A percentile compares a stretch with the other conserved stretches of the same genome.
These are phyloP conservation scores for Catharus minimus DNA, from an alignment of 2,113 vertebrate genomes.

Conservation along the genomic window DNA sequence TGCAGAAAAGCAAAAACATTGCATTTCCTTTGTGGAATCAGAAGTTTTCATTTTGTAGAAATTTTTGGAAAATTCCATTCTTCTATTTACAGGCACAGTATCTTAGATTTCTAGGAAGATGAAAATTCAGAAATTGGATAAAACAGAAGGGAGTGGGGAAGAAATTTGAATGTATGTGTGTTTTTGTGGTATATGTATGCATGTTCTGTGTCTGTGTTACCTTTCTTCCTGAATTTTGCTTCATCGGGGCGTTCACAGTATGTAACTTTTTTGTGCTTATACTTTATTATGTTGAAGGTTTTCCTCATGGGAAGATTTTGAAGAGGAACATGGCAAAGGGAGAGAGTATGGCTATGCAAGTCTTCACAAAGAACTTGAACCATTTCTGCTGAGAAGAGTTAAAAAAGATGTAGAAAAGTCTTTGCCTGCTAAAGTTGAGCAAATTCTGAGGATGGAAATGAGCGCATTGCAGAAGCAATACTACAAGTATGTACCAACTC, in stretches of 20 bases:
- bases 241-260: background rate
- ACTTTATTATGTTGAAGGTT: conserved; percentile 79
- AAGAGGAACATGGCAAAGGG: conserved; percentile 96
- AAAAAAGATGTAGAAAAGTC: conserved; percentile 99
- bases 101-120: background rate
- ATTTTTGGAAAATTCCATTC: background rate
- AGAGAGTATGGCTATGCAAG: conserved; percentile 95
- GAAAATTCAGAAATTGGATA: background rate
- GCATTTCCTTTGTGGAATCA: background rate
- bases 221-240: background rate
- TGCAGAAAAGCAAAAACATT: background rate
- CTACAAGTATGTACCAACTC: conserved; percentile 87
- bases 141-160: background rate
- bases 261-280: background rate
- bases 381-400: conserved; percentile 92
- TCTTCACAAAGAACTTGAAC: conserved; percentile 97
- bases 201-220: background rate
- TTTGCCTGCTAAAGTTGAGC: conserved; percentile 97
- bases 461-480: conserved; percentile 98
- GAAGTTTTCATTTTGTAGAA: background rate
- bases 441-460: conserved; percentile 98
- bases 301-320: conserved; percentile 96
- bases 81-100: background rate
- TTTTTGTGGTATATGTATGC: background rate
- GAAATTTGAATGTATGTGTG: background rate